phyloP scores from a whole-genome alignment of 2,113 vertebrate genomes.

The Labeo catla region DNA sequence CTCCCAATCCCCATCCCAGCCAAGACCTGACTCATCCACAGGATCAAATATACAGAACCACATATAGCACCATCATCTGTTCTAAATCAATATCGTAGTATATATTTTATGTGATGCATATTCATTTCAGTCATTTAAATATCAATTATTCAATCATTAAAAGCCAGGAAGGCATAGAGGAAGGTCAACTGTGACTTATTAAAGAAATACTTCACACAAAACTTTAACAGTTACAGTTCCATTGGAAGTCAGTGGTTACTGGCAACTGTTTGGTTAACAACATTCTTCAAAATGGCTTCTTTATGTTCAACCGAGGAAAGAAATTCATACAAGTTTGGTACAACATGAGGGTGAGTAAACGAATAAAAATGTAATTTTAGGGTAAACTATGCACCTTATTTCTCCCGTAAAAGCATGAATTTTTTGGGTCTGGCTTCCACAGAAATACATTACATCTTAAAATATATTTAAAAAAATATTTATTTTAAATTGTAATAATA shows the following conservation, averaged over 20 bases:
- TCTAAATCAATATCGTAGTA: neutral
- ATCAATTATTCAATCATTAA: neutral
- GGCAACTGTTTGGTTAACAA: too few species aligned
- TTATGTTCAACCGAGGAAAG: too few species aligned
- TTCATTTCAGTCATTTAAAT: neutral
- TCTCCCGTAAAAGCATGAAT: neutral
- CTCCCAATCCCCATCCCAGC: neutral
- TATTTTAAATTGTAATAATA: neutral
- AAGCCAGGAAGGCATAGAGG: neutral
- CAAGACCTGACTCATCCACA: constrained; percentile 17
- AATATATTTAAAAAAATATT: neutral
- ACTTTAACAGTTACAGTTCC: too few species aligned
- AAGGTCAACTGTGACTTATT: neutral
- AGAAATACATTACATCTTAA: neutral
- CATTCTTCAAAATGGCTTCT: too few species aligned
- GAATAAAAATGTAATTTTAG: too few species aligned
- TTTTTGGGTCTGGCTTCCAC: neutral
- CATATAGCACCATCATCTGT: neutral
- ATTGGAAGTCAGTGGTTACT: neutral
- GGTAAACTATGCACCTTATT: neutral
- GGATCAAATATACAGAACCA: neutral
- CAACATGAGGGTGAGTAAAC: too few species aligned
- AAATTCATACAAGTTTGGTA: too few species aligned
- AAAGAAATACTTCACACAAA: neutral
- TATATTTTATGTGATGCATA: neutral